Percentiles rank a stretch among this genome's conserved stretches.
These are phyloP conservation scores for Drosophila pseudoananassae DNA, from an alignment of 1,140 invertebrate genomes.

Conservation along the genomic window DNA sequence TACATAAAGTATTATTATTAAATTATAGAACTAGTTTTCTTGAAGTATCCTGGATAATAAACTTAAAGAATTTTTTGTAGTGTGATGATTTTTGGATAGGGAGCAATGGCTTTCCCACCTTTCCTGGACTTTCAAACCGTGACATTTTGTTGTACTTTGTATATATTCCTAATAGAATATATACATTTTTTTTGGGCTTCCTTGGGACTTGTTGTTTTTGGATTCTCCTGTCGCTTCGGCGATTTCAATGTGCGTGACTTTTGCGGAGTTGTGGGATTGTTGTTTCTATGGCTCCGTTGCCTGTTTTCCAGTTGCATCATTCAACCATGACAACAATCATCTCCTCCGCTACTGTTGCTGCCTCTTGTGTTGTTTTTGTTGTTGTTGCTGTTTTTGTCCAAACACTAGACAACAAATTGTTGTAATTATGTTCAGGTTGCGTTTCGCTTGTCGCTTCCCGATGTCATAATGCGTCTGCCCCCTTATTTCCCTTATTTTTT, in stretches of 20 bases:
- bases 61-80: not conserved
- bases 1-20: no score
- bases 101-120: constrained; percentile 1
- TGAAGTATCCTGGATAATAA: no score
- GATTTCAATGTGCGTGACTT: constrained; percentile 66
- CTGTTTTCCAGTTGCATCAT: constrained; percentile 73
- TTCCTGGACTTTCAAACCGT: constrained; percentile 1
- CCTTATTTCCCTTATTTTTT: constrained; percentile 22
- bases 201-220: not conserved
- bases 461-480: constrained; percentile 70
- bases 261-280: constrained; percentile 8
- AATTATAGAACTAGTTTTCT: no score
- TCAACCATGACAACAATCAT: constrained; percentile 79
- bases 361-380: constrained; percentile 17
- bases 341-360: constrained; percentile 21
- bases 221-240: constrained; percentile 21
- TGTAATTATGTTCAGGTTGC: constrained; percentile 79
- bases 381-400: constrained; percentile 65
- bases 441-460: constrained; percentile 80
- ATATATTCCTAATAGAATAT: not conserved
- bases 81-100: not conserved
- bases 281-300: not conserved
- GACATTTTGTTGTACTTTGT: not conserved
- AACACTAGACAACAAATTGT: constrained; percentile 82
- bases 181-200: constrained; percentile 24